Percentiles rank a stretch among this genome's conserved stretches.
These are phyloP conservation scores for Meles meles DNA, from an alignment of 2,113 vertebrate species.

Conservation along the genomic window DNA sequence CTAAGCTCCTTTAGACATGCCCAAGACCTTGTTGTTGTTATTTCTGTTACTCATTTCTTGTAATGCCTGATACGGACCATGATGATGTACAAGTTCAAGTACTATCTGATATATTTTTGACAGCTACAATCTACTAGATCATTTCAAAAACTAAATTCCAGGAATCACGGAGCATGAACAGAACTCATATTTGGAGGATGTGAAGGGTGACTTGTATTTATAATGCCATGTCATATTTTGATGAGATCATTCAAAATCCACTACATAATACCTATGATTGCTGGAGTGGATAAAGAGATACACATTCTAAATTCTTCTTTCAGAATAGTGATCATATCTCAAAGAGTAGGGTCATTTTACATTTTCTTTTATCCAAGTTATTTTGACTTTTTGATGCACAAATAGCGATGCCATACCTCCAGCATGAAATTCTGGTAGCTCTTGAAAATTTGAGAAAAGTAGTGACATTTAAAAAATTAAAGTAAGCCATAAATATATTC, in stretches of 20 bases:
- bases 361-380: not conserved
- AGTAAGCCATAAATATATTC: not conserved
- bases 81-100: not conserved
- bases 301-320: not conserved
- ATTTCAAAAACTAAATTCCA: not conserved
- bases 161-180: not conserved
- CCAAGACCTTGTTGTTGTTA: not conserved
- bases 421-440: not conserved
- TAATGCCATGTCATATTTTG: not conserved
- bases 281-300: not conserved
- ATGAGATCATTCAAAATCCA: not conserved
- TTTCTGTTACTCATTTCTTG: not conserved
- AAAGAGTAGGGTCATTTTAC: not conserved
- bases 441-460: not conserved
- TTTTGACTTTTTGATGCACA: not conserved
- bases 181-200: not conserved
- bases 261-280: not conserved
- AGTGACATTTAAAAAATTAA: not conserved
- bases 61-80: not conserved
- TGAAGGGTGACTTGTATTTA: not conserved
- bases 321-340: not conserved
- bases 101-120: not conserved
- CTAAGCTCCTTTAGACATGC: not conserved
- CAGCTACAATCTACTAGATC: not conserved
- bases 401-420: not conserved